phyloP scores from a whole-genome alignment of 2,113 vertebrate species.

The Labrus mixtus region DNA sequence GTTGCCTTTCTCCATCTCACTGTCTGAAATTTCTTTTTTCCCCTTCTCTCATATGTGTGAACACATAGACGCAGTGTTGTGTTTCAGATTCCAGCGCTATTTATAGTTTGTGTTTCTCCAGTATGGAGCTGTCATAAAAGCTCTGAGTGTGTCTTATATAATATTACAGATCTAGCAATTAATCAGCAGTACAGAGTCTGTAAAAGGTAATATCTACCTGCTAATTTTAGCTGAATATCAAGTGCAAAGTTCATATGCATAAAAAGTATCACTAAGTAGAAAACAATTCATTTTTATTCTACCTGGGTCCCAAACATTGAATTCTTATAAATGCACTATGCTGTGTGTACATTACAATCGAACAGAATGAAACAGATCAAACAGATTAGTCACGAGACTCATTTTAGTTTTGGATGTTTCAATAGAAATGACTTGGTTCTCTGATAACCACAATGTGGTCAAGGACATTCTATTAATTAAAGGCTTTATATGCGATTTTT shows the following conservation, averaged over 20 bases:
- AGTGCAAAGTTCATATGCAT: not conserved
- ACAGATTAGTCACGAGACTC: too few relatives aligned
- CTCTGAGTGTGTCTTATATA: slow-evolving; percentile 13
- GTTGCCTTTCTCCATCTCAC: slow-evolving; percentile 19
- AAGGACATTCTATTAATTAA: not conserved
- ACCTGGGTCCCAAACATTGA: not conserved
- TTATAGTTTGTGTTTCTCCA: slow-evolving; percentile 41
- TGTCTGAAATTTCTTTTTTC: slow-evolving; percentile 1
- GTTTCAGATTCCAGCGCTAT: slow-evolving; percentile 45
- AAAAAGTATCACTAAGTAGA: not conserved
- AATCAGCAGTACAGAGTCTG: slow-evolving; percentile 11
- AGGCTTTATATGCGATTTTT: too few relatives aligned
- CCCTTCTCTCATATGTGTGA: not conserved
- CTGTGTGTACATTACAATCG: too few relatives aligned
- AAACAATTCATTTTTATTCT: too few relatives aligned
- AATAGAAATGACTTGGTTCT: too few relatives aligned
- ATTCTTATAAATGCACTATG: too few relatives aligned
- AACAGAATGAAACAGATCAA: too few relatives aligned
- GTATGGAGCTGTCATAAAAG: slow-evolving; percentile 28
- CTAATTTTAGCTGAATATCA: not conserved
- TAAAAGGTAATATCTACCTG: not conserved
- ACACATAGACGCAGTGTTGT: slow-evolving; percentile 21
- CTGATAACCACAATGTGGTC: too few relatives aligned
- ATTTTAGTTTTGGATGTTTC: too few relatives aligned
- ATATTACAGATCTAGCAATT: slow-evolving; percentile 10